phyloP scores from a whole-genome alignment of 2,888 invertebrate species.

The Rhopalosiphum nymphaeae region DNA sequence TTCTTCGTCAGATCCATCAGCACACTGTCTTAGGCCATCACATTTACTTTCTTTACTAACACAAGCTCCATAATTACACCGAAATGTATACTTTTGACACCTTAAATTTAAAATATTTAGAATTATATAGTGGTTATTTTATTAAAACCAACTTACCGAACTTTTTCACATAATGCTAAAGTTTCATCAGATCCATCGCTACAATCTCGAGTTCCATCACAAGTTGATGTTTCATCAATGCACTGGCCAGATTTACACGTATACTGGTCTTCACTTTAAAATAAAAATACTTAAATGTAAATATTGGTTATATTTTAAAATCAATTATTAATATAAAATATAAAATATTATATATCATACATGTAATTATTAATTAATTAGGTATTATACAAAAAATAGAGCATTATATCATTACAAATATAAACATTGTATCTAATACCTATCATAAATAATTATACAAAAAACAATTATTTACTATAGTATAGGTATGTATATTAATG shows the following conservation, averaged over 20 bases:
- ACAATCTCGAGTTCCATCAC: conserved; percentile 41
- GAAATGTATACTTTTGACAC: conserved; percentile 46
- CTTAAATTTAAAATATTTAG: conserved; percentile 32
- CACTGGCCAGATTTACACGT: conserved; percentile 41
- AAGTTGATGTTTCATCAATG: conserved; percentile 11
- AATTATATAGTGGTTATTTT: neutral
- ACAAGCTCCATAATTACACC: conserved; percentile 64
- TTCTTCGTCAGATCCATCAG: conserved; percentile 65
- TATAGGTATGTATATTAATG: too few relatives aligned
- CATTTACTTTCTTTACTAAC: conserved; percentile 38
- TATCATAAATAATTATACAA: too few relatives aligned
- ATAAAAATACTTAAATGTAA: neutral
- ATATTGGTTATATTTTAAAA: neutral
- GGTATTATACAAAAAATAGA: neutral
- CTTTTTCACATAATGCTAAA: neutral
- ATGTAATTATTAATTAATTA: neutral
- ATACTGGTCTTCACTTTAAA: neutral
- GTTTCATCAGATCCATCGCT: conserved; percentile 40
- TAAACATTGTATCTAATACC: neutral
- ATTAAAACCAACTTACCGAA: neutral
- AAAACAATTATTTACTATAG: too few relatives aligned
- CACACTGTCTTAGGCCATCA: conserved; percentile 53
- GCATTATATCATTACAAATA: neutral
- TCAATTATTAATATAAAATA: neutral
- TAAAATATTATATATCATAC: neutral